A percentile compares a stretch with the other conserved stretches of the same genome.
Evolutionary conservation across 2,797 vertebrate genomes (phyloP).

Genomic region (Acanthurus leucopareius): DNA sequence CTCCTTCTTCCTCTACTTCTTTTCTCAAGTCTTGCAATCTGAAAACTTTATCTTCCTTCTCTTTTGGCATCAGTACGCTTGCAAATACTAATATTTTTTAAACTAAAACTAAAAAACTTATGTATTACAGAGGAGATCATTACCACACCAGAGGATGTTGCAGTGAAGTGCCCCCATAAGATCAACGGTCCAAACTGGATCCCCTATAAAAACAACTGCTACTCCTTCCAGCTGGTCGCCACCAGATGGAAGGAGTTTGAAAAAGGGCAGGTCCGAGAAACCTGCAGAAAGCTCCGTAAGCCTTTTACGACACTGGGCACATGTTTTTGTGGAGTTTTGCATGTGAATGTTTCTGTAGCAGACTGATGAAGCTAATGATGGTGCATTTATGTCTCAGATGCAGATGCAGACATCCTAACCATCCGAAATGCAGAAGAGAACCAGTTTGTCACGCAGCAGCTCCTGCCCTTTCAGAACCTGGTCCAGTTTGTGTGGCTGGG

Average conservation of each 20-base stretch:
- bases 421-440: constrained; percentile 93
- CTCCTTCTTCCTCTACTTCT: too few relatives aligned
- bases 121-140: constrained; percentile 81
- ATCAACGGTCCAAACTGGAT: constrained; percentile 93
- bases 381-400: constrained; percentile 80
- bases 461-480: constrained; percentile 87
- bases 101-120: not conserved
- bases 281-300: constrained; percentile 90
- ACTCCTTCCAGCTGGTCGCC: constrained; percentile 89
- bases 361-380: not conserved
- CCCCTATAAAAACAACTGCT: constrained; percentile 94
- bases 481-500: constrained; percentile 92
- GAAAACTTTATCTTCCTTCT: too few relatives aligned
- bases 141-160: constrained; percentile 72
- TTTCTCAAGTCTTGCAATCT: too few relatives aligned
- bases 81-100: too few relatives aligned
- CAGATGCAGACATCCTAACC: constrained; percentile 87
- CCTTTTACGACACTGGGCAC: not conserved
- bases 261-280: constrained; percentile 73
- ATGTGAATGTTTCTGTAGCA: not conserved
- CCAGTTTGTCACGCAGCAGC: constrained; percentile 88
- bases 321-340: not conserved
- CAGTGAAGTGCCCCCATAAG: constrained; percentile 91
- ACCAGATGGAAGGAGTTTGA: constrained; percentile 83
- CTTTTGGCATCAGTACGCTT: too few relatives aligned